These are phyloP conservation scores for Polydrusus cervinus DNA, from an alignment of 2,888 invertebrate species.

Conservation along the genomic window DNA sequence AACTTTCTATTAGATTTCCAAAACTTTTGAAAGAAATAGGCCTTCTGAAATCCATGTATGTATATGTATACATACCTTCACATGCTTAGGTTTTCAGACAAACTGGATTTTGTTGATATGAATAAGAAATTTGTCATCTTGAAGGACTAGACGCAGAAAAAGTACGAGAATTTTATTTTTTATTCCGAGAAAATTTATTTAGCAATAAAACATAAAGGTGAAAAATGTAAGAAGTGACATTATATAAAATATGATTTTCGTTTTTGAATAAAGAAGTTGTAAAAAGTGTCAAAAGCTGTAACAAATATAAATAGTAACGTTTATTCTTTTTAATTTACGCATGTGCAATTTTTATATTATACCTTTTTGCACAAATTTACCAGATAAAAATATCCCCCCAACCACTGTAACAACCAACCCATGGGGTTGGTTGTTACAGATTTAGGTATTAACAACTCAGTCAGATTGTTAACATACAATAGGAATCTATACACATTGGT, in stretches of 20 bases:
- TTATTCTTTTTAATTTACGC: no score
- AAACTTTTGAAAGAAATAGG: constrained; percentile 15
- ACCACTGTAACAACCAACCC: no score
- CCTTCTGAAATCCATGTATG: not conserved
- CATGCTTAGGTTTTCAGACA: not conserved
- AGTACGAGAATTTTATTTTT: not conserved
- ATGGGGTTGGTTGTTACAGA: no score
- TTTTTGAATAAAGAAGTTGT: not conserved
- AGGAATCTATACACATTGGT: no score
- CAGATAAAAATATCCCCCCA: no score
- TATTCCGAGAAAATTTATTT: not conserved
- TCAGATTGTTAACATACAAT: no score
- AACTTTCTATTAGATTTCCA: constrained; percentile 40
- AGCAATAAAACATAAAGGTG: not conserved
- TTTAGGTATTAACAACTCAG: no score
- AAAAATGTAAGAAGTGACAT: not conserved
- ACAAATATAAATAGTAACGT: no score
- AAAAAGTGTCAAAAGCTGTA: not conserved
- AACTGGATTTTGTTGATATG: not conserved
- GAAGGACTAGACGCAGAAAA: not conserved
- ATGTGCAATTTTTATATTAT: no score
- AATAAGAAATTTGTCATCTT: constrained; percentile 3
- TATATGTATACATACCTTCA: constrained; percentile 1
- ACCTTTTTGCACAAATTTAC: no score
- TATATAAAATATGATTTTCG: not conserved